A percentile compares a stretch with the other conserved stretches of the same genome.
These are phyloP conservation scores for Coleophora deauratella DNA, from an alignment of 2,888 invertebrate genomes.

Conservation along the genomic window DNA sequence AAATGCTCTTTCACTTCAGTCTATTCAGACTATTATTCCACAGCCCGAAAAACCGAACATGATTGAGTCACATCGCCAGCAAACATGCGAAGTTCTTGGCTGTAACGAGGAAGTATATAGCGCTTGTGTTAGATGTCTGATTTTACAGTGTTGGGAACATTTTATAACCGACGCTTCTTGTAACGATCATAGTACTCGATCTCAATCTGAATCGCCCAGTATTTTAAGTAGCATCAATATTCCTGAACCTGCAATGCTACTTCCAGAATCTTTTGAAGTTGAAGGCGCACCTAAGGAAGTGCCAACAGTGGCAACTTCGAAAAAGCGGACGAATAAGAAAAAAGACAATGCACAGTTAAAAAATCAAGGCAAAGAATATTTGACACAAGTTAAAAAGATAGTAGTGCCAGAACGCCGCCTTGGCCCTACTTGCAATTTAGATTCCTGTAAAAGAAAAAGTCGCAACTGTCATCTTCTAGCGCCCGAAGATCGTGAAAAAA, in stretches of 20 bases:
- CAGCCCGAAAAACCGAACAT: constrained; percentile 1
- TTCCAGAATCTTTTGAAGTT: constrained; percentile 5
- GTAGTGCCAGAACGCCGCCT: constrained; percentile 2
- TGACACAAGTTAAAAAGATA: constrained; percentile 1
- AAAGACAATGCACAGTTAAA: constrained; percentile 2
- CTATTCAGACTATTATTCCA: constrained; percentile 1
- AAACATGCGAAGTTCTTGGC: constrained; percentile 6
- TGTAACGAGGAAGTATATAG: constrained; percentile 5
- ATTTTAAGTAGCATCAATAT: constrained; percentile 2
- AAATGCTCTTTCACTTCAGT: background rate
- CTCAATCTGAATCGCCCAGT: constrained; percentile 1
- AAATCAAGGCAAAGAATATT: constrained; percentile 4
- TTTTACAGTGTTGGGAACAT: constrained; percentile 6
- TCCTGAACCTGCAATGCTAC: constrained; percentile 1
- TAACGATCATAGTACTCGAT: constrained; percentile 3
- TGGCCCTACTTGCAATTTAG: constrained; percentile 2
- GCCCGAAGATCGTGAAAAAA: constrained; percentile 4
- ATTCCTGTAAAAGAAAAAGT: constrained; percentile 3
- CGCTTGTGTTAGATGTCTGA: constrained; percentile 3
- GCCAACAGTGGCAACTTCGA: background rate
- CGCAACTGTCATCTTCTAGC: constrained; percentile 2
- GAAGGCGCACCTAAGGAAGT: constrained; percentile 4
- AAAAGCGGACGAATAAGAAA: constrained; percentile 2
- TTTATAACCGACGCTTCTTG: constrained; percentile 3
- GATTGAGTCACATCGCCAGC: constrained; percentile 1